phyloP scores from a whole-genome alignment of 2,888 invertebrate genomes.

The Meteorus colon region DNA sequence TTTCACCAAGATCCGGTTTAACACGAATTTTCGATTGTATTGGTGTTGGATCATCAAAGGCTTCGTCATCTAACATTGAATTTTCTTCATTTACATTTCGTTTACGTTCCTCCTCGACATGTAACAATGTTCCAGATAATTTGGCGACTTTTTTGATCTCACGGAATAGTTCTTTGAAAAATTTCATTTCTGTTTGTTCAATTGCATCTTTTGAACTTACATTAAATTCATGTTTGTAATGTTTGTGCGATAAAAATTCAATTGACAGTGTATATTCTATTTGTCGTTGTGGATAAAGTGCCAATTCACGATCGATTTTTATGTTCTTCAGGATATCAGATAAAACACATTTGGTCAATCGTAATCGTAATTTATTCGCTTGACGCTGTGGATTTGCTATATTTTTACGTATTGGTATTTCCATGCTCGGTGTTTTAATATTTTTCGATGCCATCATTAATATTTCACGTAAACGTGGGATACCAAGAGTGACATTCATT shows the following conservation, averaged over 20 bases:
- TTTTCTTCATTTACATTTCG: conserved; percentile 66
- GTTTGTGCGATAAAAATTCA: conserved; percentile 82
- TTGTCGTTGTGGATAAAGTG: conserved; percentile 75
- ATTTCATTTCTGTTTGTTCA: conserved; percentile 83
- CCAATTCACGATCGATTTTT: conserved; percentile 78
- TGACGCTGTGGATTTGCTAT: conserved; percentile 74
- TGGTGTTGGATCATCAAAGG: conserved; percentile 58
- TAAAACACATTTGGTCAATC: conserved; percentile 86
- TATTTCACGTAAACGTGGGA: conserved; percentile 96
- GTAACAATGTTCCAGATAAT: conserved; percentile 74
- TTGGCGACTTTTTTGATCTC: conserved; percentile 78
- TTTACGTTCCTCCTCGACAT: conserved; percentile 72
- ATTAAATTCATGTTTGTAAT: conserved; percentile 83
- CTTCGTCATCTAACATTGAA: conserved; percentile 69
- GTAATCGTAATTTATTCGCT: conserved; percentile 82
- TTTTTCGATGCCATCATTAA: conserved; percentile 95
- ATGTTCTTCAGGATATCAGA: conserved; percentile 86
- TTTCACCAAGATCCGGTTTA: conserved; percentile 62
- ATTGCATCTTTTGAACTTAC: conserved; percentile 83
- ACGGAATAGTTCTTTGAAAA: conserved; percentile 81
- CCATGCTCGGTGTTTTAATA: conserved; percentile 97
- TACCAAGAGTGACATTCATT: conserved; percentile 99
- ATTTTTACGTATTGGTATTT: conserved; percentile 84
- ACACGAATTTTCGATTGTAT: neutral
- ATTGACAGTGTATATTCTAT: conserved; percentile 82